These are phyloP conservation scores for Gallinago nigripennis DNA, from an alignment of 2,797 vertebrate genomes.

Conservation along the genomic window DNA sequence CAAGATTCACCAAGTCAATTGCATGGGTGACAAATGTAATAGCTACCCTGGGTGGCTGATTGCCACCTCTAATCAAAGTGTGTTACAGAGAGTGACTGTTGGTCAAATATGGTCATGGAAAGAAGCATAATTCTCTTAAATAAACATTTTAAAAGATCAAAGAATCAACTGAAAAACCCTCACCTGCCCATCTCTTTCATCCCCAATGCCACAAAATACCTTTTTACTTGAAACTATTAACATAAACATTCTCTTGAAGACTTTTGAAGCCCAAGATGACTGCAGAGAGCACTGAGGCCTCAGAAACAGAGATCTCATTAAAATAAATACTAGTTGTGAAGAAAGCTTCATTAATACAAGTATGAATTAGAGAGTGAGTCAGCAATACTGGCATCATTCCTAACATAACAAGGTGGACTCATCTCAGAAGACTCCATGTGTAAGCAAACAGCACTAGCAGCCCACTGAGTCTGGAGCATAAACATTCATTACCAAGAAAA, in stretches of 20 bases:
- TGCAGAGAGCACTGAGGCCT: background rate
- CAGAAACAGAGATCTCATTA: background rate
- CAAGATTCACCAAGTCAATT: accelerated
- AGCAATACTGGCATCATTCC: background rate
- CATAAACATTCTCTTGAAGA: background rate
- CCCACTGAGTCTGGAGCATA: background rate
- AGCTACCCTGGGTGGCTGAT: background rate
- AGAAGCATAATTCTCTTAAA: background rate
- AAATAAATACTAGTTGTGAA: background rate
- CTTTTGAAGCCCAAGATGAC: background rate
- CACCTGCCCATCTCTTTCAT: background rate
- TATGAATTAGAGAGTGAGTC: background rate
- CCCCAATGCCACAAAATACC: background rate
- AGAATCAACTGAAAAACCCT: background rate
- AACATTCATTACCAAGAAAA: background rate
- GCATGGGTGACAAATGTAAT: background rate
- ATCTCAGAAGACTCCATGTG: background rate
- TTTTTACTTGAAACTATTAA: background rate
- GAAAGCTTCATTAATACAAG: background rate
- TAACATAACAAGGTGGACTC: background rate
- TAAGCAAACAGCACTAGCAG: background rate
- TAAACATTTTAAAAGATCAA: background rate
- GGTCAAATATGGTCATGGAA: background rate
- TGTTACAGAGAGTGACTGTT: background rate
- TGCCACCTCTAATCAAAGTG: background rate